Base-by-base conservation (phyloP, 2,888 invertebrate genomes). In the Spisula subtruncata region DNA sequence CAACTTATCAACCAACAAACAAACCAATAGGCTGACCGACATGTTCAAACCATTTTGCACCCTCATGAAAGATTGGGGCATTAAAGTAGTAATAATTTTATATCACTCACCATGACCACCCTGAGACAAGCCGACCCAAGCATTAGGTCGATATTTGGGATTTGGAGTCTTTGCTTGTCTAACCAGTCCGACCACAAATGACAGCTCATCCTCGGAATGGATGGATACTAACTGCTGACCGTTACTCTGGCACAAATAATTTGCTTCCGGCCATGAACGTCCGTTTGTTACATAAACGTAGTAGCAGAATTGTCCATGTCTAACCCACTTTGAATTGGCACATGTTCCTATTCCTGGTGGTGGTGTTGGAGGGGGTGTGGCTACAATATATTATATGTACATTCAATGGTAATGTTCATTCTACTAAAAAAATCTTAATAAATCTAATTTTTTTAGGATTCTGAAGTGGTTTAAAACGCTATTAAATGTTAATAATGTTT, bases 211-310 rank as follows among this genome's bases (percentile, higher is more conserved):
- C 16, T 83, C 60, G 12, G 90, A 91, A 85, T 94, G 94, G 25
- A 95, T 85, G 51, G 94, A 94, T 20, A 89, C 87, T 48, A 95
- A 86, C 41, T 92, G 87, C 91, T 93, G 93, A 10, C 94, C 94
- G 12, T 81, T 75, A 35, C 85, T 91, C 83, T 89, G 87, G 88
- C 95, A 95, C 5, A 86, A 60, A 79, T 92, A 94, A 75, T 90
- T 89, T 12, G 95, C 94, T 41, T 94, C 94, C 0, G 95, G 94
- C 87, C 95, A 95, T 0, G 94, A 94, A 29, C 90, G 54, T 1
- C 83, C 91, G 16, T 89, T 82, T 35, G 87, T 86, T 20, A 90
- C 88, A 14, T 87, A 88, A 16, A 92, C 92, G 29, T 86, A 87
- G 89, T 94, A 95, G 81, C 95, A 95, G 86, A 81, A 93, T 25